A percentile compares a stretch with the other conserved stretches of the same genome.
These are phyloP conservation scores for Cantharis rufa DNA, from an alignment of 2,888 invertebrate species.

Conservation along the genomic window DNA sequence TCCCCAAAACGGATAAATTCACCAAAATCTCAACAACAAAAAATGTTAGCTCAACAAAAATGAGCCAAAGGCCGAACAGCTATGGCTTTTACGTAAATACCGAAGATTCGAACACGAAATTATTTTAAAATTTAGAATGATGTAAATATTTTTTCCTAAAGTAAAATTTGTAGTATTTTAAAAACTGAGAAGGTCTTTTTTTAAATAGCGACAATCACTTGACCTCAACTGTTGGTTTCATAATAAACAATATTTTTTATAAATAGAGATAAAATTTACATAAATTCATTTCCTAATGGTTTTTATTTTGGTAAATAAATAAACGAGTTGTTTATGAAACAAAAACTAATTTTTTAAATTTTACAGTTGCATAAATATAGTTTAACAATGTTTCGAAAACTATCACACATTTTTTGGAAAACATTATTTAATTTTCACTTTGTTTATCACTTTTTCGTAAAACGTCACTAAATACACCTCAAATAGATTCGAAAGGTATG, in stretches of 20 bases:
- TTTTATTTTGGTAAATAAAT: background rate
- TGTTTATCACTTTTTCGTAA: background rate
- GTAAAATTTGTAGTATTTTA: background rate
- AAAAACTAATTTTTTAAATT: background rate
- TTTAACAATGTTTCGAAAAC: background rate
- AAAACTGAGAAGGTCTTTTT: background rate
- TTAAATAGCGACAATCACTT: background rate
- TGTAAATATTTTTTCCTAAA: background rate
- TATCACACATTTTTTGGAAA: background rate
- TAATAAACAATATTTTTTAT: background rate
- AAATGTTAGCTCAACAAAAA: too few species aligned
- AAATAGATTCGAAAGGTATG: conserved; percentile 69
- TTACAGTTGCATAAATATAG: background rate
- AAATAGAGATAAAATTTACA: background rate
- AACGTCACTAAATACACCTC: conserved; percentile 39
- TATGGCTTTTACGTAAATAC: too few species aligned
- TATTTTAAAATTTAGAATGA: too few species aligned
- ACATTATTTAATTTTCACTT: background rate
- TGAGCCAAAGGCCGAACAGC: too few species aligned
- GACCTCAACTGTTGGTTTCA: background rate
- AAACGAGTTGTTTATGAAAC: background rate
- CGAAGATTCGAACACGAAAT: too few species aligned
- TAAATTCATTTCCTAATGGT: background rate
- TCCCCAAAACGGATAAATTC: too few species aligned
- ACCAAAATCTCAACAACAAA: too few species aligned